Evolutionary conservation across 2,888 invertebrate species (phyloP).

Genomic region (Stenichneumon culpator): DNA sequence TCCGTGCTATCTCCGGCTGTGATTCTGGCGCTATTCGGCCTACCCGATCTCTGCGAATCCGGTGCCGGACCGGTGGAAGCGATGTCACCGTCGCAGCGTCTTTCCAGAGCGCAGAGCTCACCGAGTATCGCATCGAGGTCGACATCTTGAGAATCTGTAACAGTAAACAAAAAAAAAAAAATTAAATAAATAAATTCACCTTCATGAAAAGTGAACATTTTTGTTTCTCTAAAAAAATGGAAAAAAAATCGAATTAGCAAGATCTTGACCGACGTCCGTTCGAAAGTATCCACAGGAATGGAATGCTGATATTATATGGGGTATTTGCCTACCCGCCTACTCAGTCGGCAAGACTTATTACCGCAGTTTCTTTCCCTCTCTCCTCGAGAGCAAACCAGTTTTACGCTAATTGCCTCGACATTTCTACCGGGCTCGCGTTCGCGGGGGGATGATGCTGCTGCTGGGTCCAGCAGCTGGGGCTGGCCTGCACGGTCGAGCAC

Average conservation of each 20-base stretch:
- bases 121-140: conserved; percentile 98
- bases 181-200: neutral
- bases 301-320: conserved; percentile 21
- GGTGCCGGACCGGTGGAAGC: conserved; percentile 80
- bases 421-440: conserved; percentile 65
- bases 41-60: conserved; percentile 81
- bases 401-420: conserved; percentile 76
- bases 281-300: conserved; percentile 10
- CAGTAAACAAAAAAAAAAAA: conserved; percentile 24
- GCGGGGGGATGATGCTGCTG: conserved; percentile 53
- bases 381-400: conserved; percentile 75
- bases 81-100: conserved; percentile 86
- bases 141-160: conserved; percentile 95
- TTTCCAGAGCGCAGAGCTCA: conserved; percentile 97
- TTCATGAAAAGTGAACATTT: neutral
- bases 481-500: conserved; percentile 51
- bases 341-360: conserved; percentile 44
- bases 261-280: neutral
- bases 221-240: neutral
- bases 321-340: conserved; percentile 40
- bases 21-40: conserved; percentile 81
- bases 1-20: conserved; percentile 79
- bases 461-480: conserved; percentile 43
- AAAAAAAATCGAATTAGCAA: neutral
- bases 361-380: conserved; percentile 11